Conservation (phyloP, 1,140 invertebrate species). For the Neodiprion lecontei region DNA sequence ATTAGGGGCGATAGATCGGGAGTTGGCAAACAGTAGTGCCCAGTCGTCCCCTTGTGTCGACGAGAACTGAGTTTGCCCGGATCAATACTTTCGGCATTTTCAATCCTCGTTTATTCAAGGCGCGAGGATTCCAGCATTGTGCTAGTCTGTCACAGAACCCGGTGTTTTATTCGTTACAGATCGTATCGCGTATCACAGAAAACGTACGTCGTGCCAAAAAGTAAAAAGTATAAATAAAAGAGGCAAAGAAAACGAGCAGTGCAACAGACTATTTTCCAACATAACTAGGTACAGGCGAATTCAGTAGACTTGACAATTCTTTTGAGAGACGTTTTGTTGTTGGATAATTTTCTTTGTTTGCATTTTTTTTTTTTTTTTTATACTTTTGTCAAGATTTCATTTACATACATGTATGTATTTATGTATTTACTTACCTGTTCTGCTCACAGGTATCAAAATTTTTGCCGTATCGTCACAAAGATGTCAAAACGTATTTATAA, state of each 20-base stretch:
- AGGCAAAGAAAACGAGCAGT: background rate
- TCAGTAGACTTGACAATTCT: background rate
- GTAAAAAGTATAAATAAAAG: too few species aligned
- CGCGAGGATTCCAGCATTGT: background rate
- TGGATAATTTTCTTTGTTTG: background rate
- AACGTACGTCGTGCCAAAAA: background rate
- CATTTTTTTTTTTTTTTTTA: background rate
- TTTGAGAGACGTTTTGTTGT: background rate
- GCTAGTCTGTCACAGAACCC: background rate
- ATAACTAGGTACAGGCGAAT: background rate
- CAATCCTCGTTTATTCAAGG: background rate
- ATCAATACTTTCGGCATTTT: constrained; percentile 1
- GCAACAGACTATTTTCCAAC: background rate
- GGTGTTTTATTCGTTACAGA: background rate
- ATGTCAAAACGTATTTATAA: too few species aligned
- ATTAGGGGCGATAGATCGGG: too few species aligned
- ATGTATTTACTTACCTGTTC: background rate
- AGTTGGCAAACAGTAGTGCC: too few species aligned
- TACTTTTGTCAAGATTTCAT: background rate
- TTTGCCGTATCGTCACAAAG: too few species aligned
- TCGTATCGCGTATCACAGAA: background rate
- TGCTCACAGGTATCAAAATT: too few species aligned
- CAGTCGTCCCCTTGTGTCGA: too few species aligned
- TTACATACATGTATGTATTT: background rate
- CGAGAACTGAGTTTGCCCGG: background rate